Evolutionary conservation across 2,797 vertebrate species (phyloP), one percentile per base, ranked within the genome.

Genomic region (Philypnodon macrostomus): DNA sequence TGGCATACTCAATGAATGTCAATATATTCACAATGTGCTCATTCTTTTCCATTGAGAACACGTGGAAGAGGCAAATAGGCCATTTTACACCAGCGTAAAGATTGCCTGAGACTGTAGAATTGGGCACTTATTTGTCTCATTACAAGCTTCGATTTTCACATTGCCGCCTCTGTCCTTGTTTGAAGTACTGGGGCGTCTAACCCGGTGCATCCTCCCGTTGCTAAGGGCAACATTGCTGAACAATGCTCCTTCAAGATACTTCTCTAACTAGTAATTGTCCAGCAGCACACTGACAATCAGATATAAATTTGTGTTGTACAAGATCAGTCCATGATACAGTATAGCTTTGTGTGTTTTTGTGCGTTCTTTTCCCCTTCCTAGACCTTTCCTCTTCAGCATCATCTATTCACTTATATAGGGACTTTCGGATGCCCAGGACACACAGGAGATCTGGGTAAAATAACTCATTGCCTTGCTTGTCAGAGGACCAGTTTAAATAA

Each of bases 401-500:
- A 45, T 23, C 15, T 44, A 18, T 63, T 15, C 21, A 32, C 36
- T 26, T 13, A 5, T 44, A 50, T 51, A 15, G 40, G 21, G 27
- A n/a, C n/a, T n/a, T n/a, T n/a, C n/a, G n/a, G 27, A 29, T 29
- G 7, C 27, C 27, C 7, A 7, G 17, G 53, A 31, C 30, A 4
- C n/a, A 64, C 51, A 19, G 2, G 16, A 55, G 58, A 47, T 48
- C 1, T 36, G 13, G 42, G 52, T 65, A 58, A 39, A 35, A 70
- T 45, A 47, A 32, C 53, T 63, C 26, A 11, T 45, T 15, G 29
- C 51, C 47, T 50, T 2, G 1, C 69, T 75, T 60, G 67, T 70
- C 71, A 66, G 53, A 67, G 60, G 44, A n/a, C 27, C 61, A 5
- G 4, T 73, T 70, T 48, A 47, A 67, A 64, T 47, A 31, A 54